Evolutionary conservation across 92 coral and sea anemone species (phyloP), one percentile per base, ranked within the genome.

Genomic region (Parazoanthus darwini): DNA sequence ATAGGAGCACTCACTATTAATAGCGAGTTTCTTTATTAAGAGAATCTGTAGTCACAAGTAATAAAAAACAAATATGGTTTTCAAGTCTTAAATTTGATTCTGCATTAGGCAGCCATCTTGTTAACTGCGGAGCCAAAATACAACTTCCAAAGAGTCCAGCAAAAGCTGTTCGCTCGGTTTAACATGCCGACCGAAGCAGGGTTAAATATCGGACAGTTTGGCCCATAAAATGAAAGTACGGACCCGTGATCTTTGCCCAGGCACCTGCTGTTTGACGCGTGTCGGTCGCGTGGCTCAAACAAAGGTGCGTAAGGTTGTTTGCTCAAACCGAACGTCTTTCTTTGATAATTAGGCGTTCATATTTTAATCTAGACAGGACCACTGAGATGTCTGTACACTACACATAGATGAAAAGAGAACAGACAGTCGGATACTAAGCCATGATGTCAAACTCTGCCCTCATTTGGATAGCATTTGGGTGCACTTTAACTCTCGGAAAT

Each of bases 191-290:
- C 82, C 78, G 59, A 88, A n/a, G 81, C 84, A 58, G 36, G 88
- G 67, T 77, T 82, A 71, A 91, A 88, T 79, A 89, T 73, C 74
- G 88, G 90, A 86, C 85, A 75, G 86, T 85, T 78, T 85, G 44
- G 79, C 67, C 79, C 86, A 73, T 89, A 81, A 78, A 76, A 87
- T 88, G 71, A 78, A 86, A 82, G 86, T 79, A 56, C 59, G 86
- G 65, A 68, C 59, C 79, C 89, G 90, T 71, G 87, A 84, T 84
- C 87, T 48, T 84, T 29, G 43, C 70, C 35, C 18, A 46, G 79
- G 92, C 98, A 95, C 98, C 98, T 95, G 98, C 94, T 87, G 97
- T 15, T 78, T 44, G 94, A 89, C 98, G 95, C 98, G 98, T 95
- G 98, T 86, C 96, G 58, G 93, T 88, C 98, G 95, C 98, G 98